These are phyloP conservation scores for Anseranas semipalmata DNA, from an alignment of 2,113 vertebrate species.

Conservation along the genomic window DNA sequence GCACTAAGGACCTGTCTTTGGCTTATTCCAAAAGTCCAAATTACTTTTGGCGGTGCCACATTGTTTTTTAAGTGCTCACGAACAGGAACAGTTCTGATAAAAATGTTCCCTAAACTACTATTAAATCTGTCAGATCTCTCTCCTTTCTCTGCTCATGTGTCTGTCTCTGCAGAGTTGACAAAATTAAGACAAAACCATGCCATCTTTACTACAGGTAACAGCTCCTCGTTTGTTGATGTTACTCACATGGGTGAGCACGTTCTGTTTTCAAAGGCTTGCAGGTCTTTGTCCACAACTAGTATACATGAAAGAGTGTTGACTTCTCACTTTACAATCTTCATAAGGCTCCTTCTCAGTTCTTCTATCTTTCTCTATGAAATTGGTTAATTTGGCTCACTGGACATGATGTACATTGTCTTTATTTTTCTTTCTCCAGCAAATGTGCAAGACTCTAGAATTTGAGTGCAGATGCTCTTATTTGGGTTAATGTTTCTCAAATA, in stretches of 20 bases:
- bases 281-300: neutral
- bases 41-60: neutral
- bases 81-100: neutral
- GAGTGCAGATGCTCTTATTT: neutral
- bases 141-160: neutral
- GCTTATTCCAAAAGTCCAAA: neutral
- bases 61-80: neutral
- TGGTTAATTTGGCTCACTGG: neutral
- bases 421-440: neutral
- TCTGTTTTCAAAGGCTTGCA: neutral
- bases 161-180: neutral
- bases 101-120: neutral
- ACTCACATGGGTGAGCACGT: fast-evolving
- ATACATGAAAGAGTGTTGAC: neutral
- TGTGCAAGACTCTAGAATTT: fast-evolving
- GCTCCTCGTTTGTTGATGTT: neutral
- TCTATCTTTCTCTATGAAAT: neutral
- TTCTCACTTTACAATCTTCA: neutral
- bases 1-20: neutral
- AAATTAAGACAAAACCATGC: neutral
- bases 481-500: neutral
- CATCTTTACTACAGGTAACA: neutral
- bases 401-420: neutral
- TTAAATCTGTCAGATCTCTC: neutral
- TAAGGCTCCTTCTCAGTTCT: neutral